These are phyloP conservation scores for Gymnogyps californianus DNA, from an alignment of 2,113 vertebrate genomes.

Conservation along the genomic window DNA sequence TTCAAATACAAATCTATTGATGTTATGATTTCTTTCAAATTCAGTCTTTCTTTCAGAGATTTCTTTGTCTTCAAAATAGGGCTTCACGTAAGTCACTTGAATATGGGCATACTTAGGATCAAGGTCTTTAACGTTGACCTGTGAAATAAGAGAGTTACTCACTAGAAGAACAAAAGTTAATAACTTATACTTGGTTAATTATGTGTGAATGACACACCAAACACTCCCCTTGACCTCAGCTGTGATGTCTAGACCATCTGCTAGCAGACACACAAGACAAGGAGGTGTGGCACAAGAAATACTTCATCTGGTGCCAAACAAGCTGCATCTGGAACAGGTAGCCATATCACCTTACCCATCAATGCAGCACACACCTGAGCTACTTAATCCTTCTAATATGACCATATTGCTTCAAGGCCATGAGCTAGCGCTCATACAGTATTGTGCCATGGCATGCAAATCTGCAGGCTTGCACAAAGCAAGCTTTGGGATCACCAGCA, in stretches of 20 bases:
- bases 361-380: neutral
- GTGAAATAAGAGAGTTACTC: neutral
- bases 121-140: slow-evolving; percentile 93
- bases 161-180: neutral
- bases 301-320: neutral
- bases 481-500: neutral
- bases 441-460: neutral
- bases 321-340: neutral
- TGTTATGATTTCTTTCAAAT: slow-evolving; percentile 94
- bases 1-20: slow-evolving; percentile 93
- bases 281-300: neutral
- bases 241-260: neutral
- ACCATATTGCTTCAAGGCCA: neutral
- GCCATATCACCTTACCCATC: neutral
- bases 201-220: neutral
- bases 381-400: neutral
- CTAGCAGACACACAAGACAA: neutral
- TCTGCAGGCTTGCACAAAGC: neutral
- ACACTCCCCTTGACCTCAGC: neutral
- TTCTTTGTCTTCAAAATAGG: slow-evolving; percentile 95
- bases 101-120: slow-evolving; percentile 91
- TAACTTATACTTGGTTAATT: neutral
- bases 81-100: slow-evolving; percentile 95
- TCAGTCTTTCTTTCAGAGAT: slow-evolving; percentile 87
- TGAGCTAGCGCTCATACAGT: neutral